Evolutionary conservation across 2,888 invertebrate genomes (phyloP).

Genomic region (Spisula subtruncata): DNA sequence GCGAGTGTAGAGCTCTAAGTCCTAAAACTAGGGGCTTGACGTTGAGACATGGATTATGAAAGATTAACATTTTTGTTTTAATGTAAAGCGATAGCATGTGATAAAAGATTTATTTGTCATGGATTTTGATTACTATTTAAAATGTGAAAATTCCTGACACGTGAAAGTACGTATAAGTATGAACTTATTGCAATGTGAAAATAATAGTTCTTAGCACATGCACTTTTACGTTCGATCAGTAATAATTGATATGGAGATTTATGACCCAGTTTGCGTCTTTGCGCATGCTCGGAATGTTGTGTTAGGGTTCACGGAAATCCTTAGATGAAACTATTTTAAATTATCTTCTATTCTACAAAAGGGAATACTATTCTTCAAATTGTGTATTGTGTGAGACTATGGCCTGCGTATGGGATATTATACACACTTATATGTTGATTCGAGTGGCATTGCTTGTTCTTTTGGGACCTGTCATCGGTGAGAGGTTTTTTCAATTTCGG

Average conservation of each 20-base stretch:
- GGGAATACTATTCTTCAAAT: neutral
- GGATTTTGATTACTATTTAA: neutral
- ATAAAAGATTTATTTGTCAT: no score
- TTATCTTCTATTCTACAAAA: neutral
- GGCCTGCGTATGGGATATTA: conserved; percentile 32
- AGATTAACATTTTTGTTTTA: neutral
- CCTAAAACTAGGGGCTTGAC: neutral
- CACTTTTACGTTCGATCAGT: neutral
- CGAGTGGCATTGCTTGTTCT: neutral
- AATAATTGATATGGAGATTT: neutral
- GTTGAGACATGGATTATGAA: neutral
- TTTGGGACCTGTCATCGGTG: conserved; percentile 60
- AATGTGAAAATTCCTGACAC: neutral
- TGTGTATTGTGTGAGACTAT: conserved; percentile 32
- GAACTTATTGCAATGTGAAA: neutral
- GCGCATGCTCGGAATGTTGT: neutral
- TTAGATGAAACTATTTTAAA: neutral
- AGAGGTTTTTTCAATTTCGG: conserved; percentile 81
- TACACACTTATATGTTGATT: conserved; percentile 31
- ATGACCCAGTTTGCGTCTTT: neutral
- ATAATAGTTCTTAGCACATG: neutral
- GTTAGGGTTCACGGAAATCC: neutral
- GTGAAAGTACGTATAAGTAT: neutral
- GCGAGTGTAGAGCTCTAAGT: neutral
- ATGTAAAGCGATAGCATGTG: neutral